Evolutionary conservation across 2,113 vertebrate genomes (phyloP).

Genomic region (Pongo pygmaeus): DNA sequence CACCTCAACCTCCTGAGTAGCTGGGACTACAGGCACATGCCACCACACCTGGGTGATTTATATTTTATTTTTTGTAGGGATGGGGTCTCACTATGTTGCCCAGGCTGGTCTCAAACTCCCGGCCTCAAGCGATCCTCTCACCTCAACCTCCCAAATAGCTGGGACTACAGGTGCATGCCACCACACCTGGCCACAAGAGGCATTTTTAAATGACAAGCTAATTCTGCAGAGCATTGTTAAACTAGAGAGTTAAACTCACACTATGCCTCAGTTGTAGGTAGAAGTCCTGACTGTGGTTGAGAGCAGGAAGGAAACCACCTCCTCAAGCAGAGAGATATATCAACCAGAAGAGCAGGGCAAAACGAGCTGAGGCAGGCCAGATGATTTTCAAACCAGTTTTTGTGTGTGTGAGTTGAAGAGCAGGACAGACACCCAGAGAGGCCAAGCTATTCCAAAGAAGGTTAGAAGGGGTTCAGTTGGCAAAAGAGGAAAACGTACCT

Average conservation of each 20-base stretch:
- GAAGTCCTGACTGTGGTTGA: no score
- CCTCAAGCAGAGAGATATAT: neutral
- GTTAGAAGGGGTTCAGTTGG: neutral
- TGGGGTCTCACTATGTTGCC: no score
- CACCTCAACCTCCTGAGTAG: no score
- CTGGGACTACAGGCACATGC: no score
- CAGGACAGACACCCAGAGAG: neutral
- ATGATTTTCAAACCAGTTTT: neutral
- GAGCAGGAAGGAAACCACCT: neutral
- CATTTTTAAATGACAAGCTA: neutral
- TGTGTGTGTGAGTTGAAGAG: no score
- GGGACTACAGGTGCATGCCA: no score
- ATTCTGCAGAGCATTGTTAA: neutral
- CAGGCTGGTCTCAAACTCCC: no score
- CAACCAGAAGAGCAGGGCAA: neutral
- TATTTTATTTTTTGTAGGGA: neutral
- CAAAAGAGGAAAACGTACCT: neutral
- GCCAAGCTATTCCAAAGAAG: neutral
- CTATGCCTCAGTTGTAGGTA: rapidly evolving
- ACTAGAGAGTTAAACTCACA: neutral
- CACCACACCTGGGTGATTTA: no score
- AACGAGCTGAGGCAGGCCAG: neutral
- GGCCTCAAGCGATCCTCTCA: no score
- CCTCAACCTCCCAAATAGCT: no score
- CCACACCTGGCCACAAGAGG: neutral